These are phyloP conservation scores for Leucophora obtusa DNA, from an alignment of 2,888 invertebrate genomes.

Conservation along the genomic window DNA sequence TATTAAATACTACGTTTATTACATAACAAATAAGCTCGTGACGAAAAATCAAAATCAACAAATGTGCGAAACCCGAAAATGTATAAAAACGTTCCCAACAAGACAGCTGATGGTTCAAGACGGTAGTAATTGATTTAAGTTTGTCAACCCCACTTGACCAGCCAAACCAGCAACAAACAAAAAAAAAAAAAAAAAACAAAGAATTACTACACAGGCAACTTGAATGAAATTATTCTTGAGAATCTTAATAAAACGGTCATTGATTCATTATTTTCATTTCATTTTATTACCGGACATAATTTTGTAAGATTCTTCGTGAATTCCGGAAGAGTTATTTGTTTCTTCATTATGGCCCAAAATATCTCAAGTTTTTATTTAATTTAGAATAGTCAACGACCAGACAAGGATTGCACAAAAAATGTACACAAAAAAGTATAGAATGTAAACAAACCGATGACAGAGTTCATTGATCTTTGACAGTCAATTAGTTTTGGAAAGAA, in stretches of 20 bases:
- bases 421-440: neutral
- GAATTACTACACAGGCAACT: slow-evolving; percentile 17
- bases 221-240: slow-evolving; percentile 54
- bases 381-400: slow-evolving; percentile 43
- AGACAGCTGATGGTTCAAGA: slow-evolving; percentile 59
- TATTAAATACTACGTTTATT: slow-evolving; percentile 44
- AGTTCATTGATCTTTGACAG: slow-evolving; percentile 57
- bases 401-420: slow-evolving; percentile 6
- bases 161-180: neutral
- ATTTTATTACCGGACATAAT: slow-evolving; percentile 50
- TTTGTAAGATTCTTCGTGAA: slow-evolving; percentile 33
- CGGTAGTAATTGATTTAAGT: slow-evolving; percentile 53
- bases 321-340: slow-evolving; percentile 59
- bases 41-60: slow-evolving; percentile 43
- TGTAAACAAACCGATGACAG: slow-evolving; percentile 53
- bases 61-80: slow-evolving; percentile 34
- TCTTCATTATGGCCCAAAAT: slow-evolving; percentile 23
- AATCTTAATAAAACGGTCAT: slow-evolving; percentile 63
- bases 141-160: slow-evolving; percentile 60
- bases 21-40: slow-evolving; percentile 52
- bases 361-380: slow-evolving; percentile 25
- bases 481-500: neutral
- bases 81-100: neutral
- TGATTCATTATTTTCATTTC: slow-evolving; percentile 34
- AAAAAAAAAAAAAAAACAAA: neutral